Percentiles rank a stretch among this genome's conserved stretches.
Conservation (phyloP, 64 coral and sea anemone genomes). For the Trachythela sp. region DNA sequence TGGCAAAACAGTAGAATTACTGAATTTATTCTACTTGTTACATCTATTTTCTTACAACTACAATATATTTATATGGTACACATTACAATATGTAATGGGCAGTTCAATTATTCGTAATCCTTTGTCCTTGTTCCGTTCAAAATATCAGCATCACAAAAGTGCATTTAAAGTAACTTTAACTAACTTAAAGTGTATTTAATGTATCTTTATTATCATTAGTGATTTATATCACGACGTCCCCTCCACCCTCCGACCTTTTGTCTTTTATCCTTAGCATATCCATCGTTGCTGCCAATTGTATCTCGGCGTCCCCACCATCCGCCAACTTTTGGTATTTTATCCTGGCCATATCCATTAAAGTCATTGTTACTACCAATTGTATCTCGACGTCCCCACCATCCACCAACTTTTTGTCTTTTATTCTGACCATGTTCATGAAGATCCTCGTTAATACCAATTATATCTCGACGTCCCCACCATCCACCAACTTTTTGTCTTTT, state of each 20-base stretch:
- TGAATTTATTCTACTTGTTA: too few relatives aligned
- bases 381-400: neutral
- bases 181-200: too few relatives aligned
- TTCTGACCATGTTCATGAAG: neutral
- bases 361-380: neutral
- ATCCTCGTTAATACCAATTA: neutral
- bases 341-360: neutral
- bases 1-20: too few relatives aligned
- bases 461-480: neutral
- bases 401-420: neutral
- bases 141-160: too few relatives aligned
- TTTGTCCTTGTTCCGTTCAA: too few relatives aligned
- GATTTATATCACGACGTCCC: neutral
- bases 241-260: neutral
- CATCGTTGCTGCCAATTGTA: neutral
- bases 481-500: neutral
- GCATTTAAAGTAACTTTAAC: too few relatives aligned
- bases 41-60: too few relatives aligned
- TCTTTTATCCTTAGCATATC: neutral
- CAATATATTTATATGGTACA: too few relatives aligned
- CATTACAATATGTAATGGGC: too few relatives aligned
- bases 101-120: too few relatives aligned
- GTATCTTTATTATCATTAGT: too few relatives aligned
- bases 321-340: neutral
- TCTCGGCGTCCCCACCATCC: neutral